Base-by-base conservation (phyloP, 2,888 invertebrate species). In the Iselma pallidipennis region DNA sequence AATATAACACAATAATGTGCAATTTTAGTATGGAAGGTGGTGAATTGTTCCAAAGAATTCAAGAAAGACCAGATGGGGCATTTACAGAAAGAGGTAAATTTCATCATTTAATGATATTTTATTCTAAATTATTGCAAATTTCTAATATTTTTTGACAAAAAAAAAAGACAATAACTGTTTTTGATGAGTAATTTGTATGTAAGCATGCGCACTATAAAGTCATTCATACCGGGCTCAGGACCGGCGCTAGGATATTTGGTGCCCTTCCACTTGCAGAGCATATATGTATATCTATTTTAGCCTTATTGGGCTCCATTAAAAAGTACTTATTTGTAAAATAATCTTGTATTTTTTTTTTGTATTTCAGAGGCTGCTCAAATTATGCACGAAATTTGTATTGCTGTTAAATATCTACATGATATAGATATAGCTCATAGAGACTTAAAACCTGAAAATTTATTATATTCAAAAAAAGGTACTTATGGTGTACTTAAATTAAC, bases 371-470 rank as follows among this genome's bases (percentile, higher is more conserved):
- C 95, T 53, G 95, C 95, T 49, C 90, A 94, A 85, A 92, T 98
- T 76, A 97, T 98, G 91, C 91, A 93, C 78, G 95, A 96, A 78
- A 98, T 99, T 74, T 96, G 96, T 80, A 90, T 93, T 50, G 98
- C 98, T 0, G 95, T 98, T 0, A 91, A 93, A 66, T 95, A 93
- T 81, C 85, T 99, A 54, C 99, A 99, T 84, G 91, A 92, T 77
- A 89, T 91, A 77, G 92, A 96, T 82, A 97, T 98, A 70, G 98
- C 98, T 28, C 98, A 99, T 81, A 86, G 98, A 66, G 98, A 99
- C 84, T 89, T 99, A 71, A 99, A 99, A 82, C 97, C 97, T 0
- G 98, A 98, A 83, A 99, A 99, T 84, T 84, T 99, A 51, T 84
- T 99, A 1, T 98, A 97, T 82, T 91, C 94, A 21, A 90, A 86